phyloP scores from a whole-genome alignment of 2,113 vertebrate species.

The Tautogolabrus adspersus region DNA sequence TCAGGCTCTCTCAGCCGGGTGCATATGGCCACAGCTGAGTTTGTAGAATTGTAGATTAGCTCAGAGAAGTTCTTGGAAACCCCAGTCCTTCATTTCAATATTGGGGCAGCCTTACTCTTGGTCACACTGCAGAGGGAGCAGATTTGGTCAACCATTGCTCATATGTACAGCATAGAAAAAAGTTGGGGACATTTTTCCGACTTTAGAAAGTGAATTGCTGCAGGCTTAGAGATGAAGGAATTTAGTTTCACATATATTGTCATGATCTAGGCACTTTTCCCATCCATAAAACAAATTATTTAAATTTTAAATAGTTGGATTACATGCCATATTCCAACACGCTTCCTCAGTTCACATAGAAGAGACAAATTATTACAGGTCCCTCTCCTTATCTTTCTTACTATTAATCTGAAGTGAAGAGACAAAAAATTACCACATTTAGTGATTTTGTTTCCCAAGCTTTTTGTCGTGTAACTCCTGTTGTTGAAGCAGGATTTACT shows the following conservation, averaged over 20 bases:
- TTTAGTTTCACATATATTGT: constrained; percentile 6
- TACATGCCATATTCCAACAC: too few species aligned
- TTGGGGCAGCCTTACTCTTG: constrained; percentile 17
- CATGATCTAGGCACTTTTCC: background rate
- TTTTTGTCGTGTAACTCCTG: background rate
- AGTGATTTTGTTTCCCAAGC: background rate
- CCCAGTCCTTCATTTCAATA: constrained; percentile 32
- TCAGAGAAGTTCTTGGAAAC: constrained; percentile 37
- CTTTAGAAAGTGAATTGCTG: background rate
- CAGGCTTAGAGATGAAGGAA: background rate
- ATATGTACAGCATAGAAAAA: background rate
- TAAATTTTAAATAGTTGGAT: background rate
- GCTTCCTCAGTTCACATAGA: background rate
- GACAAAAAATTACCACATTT: background rate
- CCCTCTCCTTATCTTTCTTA: background rate
- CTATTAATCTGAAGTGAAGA: background rate
- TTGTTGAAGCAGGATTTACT: background rate
- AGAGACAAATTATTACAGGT: background rate
- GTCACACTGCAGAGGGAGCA: constrained; percentile 19
- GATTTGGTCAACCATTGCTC: background rate
- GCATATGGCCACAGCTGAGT: constrained; percentile 49
- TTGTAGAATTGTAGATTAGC: constrained; percentile 59
- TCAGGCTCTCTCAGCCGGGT: constrained; percentile 12
- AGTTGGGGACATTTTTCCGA: background rate
- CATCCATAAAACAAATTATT: background rate